Percentiles rank a stretch among this genome's conserved stretches.
Evolutionary conservation across 2,113 vertebrate genomes (phyloP).

Genomic region (Odocoileus hemionus): DNA sequence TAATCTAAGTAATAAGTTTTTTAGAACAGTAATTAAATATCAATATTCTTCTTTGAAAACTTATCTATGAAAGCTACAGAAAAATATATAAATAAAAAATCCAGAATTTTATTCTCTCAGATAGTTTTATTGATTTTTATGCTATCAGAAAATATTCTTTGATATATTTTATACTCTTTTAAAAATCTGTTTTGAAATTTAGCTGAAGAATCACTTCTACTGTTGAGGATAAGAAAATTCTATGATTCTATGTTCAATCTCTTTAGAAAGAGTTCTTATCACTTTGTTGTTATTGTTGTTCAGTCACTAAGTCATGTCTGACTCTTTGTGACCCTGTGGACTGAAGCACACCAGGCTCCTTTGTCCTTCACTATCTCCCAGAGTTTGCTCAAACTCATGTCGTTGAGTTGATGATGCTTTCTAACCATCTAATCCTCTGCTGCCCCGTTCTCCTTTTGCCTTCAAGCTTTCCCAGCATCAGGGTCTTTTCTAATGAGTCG

Average conservation of each 20-base stretch:
- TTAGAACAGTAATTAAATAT: background rate
- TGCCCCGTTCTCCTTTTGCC: background rate
- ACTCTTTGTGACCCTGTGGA: background rate
- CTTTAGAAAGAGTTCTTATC: background rate
- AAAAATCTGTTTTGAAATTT: background rate
- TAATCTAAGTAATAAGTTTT: background rate
- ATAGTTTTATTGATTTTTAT: background rate
- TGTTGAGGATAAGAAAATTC: background rate
- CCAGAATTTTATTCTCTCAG: background rate
- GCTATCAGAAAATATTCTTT: background rate
- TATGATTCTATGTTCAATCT: background rate
- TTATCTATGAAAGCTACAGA: background rate
- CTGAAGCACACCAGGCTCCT: background rate
- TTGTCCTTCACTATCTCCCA: background rate
- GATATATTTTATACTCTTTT: background rate
- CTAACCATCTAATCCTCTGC: background rate
- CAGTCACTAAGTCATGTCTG: background rate
- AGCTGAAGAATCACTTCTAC: background rate
- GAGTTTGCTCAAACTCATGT: background rate
- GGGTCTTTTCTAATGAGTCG: background rate
- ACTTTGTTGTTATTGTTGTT: background rate
- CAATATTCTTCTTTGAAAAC: background rate
- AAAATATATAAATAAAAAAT: background rate
- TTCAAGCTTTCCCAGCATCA: background rate
- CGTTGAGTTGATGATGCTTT: background rate